Conservation (phyloP, 2,888 invertebrate species). For the Ariolimax columbianus region DNA sequence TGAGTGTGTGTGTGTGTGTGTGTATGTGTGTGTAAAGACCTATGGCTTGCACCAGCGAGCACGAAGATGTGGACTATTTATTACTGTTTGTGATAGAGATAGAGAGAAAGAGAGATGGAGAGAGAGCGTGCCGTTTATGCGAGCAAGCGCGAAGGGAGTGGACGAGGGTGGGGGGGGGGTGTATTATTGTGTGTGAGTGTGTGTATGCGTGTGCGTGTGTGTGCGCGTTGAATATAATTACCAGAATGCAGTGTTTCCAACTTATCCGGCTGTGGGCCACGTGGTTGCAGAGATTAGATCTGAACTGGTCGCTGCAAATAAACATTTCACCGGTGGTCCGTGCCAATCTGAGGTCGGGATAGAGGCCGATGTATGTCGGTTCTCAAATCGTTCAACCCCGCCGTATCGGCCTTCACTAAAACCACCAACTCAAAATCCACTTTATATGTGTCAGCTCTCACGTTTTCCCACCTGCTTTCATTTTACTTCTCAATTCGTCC, state of each 20-base stretch:
- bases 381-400: no score
- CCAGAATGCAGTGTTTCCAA: not conserved
- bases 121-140: not conserved
- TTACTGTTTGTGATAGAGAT: not conserved
- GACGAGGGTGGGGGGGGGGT: not conserved
- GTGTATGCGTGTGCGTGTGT: slow-evolving; percentile 24
- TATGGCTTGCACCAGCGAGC: no score
- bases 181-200: slow-evolving; percentile 54
- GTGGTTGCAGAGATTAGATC: not conserved
- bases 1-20: not conserved
- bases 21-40: no score
- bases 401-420: no score
- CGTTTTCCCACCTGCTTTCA: no score
- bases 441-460: no score
- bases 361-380: no score
- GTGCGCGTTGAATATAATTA: not conserved
- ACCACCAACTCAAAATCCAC: no score
- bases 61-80: no score
- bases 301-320: not conserved
- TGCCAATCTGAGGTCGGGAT: not conserved
- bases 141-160: slow-evolving; percentile 28
- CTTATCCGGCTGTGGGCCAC: not conserved
- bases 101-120: slow-evolving; percentile 51
- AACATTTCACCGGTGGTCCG: not conserved
- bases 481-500: no score